Evolutionary conservation across 2,113 vertebrate species (phyloP).

Genomic region (Martes martes): DNA sequence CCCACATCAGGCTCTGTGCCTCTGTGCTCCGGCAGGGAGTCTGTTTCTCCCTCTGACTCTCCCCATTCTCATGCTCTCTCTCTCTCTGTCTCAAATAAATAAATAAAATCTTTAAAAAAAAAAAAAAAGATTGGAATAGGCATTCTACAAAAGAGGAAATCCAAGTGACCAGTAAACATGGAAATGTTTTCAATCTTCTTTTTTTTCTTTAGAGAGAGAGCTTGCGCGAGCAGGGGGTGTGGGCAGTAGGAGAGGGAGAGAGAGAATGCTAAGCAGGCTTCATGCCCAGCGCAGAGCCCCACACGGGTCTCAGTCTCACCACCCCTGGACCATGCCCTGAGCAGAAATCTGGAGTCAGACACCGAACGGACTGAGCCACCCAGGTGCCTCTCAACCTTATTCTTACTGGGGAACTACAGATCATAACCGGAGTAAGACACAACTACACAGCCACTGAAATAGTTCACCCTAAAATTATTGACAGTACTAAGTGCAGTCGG

Average conservation of each 20-base stretch:
- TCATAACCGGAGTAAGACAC: not conserved
- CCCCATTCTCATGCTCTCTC: no score
- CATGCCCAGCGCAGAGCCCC: no score
- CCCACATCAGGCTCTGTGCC: no score
- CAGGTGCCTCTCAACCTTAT: not conserved
- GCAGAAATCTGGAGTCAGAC: not conserved
- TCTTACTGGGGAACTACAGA: not conserved
- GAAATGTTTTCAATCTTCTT: not conserved
- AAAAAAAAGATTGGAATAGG: not conserved
- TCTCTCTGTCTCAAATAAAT: no score
- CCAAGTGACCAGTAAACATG: not conserved
- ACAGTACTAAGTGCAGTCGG: not conserved
- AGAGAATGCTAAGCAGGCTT: not conserved
- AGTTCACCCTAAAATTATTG: not conserved
- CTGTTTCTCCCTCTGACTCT: no score
- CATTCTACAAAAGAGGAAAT: not conserved
- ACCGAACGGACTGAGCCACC: not conserved
- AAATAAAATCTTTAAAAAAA: no score
- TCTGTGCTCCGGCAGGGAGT: no score
- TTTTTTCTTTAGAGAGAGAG: no score
- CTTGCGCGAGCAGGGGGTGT: no score
- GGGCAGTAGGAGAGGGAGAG: not conserved
- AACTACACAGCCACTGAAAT: not conserved
- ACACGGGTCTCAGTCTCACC: not conserved
- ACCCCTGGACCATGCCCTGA: not conserved